Conservation (phyloP, 1,140 invertebrate genomes). For the Sycophila sp. region DNA sequence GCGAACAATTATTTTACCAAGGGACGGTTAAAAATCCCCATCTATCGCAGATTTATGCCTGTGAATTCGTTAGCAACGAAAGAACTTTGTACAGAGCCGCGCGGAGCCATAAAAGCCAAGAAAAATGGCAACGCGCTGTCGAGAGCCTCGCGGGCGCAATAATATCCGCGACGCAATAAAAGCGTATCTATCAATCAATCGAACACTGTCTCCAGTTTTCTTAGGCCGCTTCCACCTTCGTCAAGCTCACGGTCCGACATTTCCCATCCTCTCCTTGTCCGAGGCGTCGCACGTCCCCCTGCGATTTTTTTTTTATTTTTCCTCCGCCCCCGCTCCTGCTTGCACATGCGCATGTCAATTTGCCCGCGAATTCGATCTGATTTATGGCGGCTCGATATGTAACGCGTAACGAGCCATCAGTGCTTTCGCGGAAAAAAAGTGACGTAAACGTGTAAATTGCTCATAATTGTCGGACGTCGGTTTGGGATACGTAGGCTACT, state of each 20-base stretch:
- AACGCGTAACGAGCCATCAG: constrained; percentile 7
- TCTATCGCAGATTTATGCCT: too few species aligned
- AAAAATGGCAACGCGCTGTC: constrained; percentile 3
- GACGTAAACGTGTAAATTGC: constrained; percentile 18
- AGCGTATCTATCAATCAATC: constrained; percentile 24
- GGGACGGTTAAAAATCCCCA: too few species aligned
- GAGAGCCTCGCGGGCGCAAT: background rate
- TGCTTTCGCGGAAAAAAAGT: constrained; percentile 2
- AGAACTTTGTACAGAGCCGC: too few species aligned
- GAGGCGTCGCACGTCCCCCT: too few species aligned
- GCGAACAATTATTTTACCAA: too few species aligned
- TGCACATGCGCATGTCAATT: constrained; percentile 10
- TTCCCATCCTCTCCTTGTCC: background rate
- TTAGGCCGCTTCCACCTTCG: background rate
- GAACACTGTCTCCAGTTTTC: background rate
- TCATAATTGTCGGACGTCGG: constrained; percentile 1
- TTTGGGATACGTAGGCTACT: background rate
- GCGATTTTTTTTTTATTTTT: too few species aligned
- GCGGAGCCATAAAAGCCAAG: too few species aligned
- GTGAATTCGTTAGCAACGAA: too few species aligned
- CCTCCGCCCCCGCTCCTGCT: too few species aligned
- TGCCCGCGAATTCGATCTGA: constrained; percentile 21
- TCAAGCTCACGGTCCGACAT: background rate
- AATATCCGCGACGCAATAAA: constrained; percentile 10
- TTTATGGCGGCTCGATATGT: constrained; percentile 25